A percentile compares a stretch with the other conserved stretches of the same genome.
Conservation (phyloP, 2,888 invertebrate species). For the Piscicola geometra region DNA sequence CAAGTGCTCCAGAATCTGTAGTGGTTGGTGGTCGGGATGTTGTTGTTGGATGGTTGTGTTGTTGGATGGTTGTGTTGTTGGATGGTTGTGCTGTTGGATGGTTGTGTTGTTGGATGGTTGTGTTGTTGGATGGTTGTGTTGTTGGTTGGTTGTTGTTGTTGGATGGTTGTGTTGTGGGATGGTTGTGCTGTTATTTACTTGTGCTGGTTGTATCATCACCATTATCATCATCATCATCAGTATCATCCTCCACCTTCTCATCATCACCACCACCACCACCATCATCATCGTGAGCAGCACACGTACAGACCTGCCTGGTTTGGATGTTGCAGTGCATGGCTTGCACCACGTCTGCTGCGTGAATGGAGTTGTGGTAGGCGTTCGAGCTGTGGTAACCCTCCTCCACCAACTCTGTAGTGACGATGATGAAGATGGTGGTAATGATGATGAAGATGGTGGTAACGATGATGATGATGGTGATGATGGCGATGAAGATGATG, state of each 20-base stretch:
- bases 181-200: no score
- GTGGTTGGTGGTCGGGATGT: background rate
- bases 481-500: slow-evolving; percentile 11
- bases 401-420: slow-evolving; percentile 71
- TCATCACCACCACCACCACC: background rate
- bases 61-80: background rate
- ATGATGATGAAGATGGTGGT: background rate
- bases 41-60: background rate
- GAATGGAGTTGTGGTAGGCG: slow-evolving; percentile 84
- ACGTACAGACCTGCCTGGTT: slow-evolving; percentile 65
- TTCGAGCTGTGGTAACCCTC: slow-evolving; percentile 85
- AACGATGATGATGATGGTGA: slow-evolving; percentile 22
- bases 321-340: slow-evolving; percentile 82
- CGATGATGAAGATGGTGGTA: background rate
- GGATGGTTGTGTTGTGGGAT: no score
- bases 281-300: background rate
- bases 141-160: no score
- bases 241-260: background rate
- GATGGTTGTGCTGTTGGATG: no score
- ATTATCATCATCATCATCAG: background rate
- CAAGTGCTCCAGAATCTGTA: slow-evolving; percentile 35
- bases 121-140: no score
- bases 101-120: no score
- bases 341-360: slow-evolving; percentile 85
- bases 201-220: background rate